These are phyloP conservation scores for Sweltsa coloradensis DNA, from an alignment of 1,140 invertebrate species.

Conservation along the genomic window DNA sequence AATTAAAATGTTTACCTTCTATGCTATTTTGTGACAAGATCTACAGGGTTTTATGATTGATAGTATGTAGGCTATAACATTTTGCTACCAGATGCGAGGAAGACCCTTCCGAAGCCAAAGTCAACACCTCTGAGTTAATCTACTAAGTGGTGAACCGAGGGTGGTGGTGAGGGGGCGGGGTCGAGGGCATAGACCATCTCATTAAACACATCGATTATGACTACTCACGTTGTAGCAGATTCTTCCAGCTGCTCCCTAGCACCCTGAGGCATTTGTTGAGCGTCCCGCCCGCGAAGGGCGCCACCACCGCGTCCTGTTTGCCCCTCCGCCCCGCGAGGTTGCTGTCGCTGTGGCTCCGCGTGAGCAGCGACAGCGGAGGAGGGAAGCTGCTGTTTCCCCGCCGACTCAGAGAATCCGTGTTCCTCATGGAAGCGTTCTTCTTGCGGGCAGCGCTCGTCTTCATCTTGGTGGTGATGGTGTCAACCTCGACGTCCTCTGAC, in stretches of 20 bases:
- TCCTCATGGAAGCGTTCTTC: slow-evolving; percentile 7
- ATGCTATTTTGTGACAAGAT: too few species aligned
- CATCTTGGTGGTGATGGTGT: slow-evolving; percentile 1
- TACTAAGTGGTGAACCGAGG: too few species aligned
- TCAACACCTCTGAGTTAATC: too few species aligned
- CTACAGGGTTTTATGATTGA: too few species aligned
- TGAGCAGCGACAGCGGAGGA: slow-evolving; percentile 26
- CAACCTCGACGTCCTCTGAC: slow-evolving; percentile 28
- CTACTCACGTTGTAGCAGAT: slow-evolving; percentile 8
- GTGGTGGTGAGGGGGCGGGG: too few species aligned
- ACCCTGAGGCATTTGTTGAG: slow-evolving; percentile 6
- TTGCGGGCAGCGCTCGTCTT: slow-evolving; percentile 4
- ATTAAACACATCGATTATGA: too few species aligned
- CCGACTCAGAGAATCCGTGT: slow-evolving; percentile 16
- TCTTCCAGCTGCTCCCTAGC: slow-evolving; percentile 10
- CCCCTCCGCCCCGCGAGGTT: slow-evolving; percentile 28
- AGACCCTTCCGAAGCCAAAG: too few species aligned
- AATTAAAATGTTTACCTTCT: too few species aligned
- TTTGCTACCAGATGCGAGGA: too few species aligned
- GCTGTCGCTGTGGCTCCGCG: slow-evolving; percentile 31
- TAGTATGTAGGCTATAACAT: too few species aligned
- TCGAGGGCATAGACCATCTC: too few species aligned
- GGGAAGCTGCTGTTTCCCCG: slow-evolving; percentile 30
- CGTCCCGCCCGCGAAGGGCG: background rate
- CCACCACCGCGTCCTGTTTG: slow-evolving; percentile 3